Evolutionary conservation across 2,888 invertebrate genomes (phyloP), one percentile per base, ranked within the genome.

Genomic region (Papilio demoleus): DNA sequence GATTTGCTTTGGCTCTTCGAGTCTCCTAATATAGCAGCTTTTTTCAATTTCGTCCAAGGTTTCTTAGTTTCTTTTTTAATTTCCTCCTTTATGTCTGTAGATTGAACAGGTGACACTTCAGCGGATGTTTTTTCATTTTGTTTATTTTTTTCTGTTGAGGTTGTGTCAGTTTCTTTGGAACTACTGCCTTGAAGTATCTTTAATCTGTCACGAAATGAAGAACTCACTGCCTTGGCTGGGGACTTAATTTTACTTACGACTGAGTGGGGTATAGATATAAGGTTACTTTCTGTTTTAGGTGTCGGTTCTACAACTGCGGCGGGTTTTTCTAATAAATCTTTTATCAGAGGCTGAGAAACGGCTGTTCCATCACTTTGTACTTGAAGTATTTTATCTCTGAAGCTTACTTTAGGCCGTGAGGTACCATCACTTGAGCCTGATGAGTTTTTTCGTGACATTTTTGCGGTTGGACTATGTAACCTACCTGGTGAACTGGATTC

Each of bases 31-130:
- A 94, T 94, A 42, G 94, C 92, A 14, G 97, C 97, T 81, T 96
- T 95, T 83, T 96, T 97, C 53, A 97, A 88, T 88, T 96, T 96
- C 14, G 94, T 94, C 97, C 97, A 97, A 1, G 96, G 95, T 76
- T 94, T 95, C 79, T 94, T 95, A 59, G 77, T 85, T 74, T 86
- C 92, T 17, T 84, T 77, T 75, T 86, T 93, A 12, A 83, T 75
- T 58, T 90, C 89, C 60, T 88, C 89, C 76, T 84, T 86, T 34
- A 34, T 75, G 75, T 88, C 90, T 34, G 79, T 76, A 36, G 78
- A 71, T 75, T 82, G 85, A 62, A 88, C 70, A 63, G 86, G 83
- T 66, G 76, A 79, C 75, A 87, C 85, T 88, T 88, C 88, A 70
- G 80, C 74, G 31, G 87, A 73, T 68, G 78, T 65, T 80, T 88